phyloP scores from a whole-genome alignment of 2,113 vertebrate species.

The Gasterosteus nipponicus region DNA sequence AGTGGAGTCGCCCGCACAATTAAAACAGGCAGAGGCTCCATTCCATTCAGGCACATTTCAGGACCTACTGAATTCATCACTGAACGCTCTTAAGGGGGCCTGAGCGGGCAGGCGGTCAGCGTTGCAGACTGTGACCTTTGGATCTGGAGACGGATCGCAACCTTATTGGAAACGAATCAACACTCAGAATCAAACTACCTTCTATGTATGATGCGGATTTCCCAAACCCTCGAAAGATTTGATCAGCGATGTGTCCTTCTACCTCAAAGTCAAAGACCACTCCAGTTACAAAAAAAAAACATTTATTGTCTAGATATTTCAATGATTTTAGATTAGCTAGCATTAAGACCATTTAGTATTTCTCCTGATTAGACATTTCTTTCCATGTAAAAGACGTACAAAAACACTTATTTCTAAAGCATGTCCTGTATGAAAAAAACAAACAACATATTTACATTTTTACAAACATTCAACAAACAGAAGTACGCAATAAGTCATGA shows the following conservation, averaged over 20 bases:
- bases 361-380: constrained; percentile 70
- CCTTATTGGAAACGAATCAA: background rate
- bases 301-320: constrained; percentile 80
- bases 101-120: background rate
- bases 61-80: background rate
- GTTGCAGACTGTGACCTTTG: background rate
- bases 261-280: constrained; percentile 32
- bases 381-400: constrained; percentile 81
- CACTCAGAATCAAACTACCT: background rate
- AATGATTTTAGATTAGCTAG: constrained; percentile 76
- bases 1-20: background rate
- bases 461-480: constrained; percentile 90
- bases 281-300: constrained; percentile 66
- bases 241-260: background rate
- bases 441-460: constrained; percentile 90
- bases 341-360: constrained; percentile 78
- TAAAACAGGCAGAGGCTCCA: background rate
- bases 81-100: background rate
- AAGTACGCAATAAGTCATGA: constrained; percentile 60
- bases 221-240: background rate
- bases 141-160: background rate
- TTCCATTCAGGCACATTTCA: background rate
- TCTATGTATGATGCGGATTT: background rate
- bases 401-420: constrained; percentile 89
- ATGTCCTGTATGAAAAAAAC: constrained; percentile 94